Base-by-base conservation (phyloP, 2,797 vertebrate species). In the Brachymystax lenok region DNA sequence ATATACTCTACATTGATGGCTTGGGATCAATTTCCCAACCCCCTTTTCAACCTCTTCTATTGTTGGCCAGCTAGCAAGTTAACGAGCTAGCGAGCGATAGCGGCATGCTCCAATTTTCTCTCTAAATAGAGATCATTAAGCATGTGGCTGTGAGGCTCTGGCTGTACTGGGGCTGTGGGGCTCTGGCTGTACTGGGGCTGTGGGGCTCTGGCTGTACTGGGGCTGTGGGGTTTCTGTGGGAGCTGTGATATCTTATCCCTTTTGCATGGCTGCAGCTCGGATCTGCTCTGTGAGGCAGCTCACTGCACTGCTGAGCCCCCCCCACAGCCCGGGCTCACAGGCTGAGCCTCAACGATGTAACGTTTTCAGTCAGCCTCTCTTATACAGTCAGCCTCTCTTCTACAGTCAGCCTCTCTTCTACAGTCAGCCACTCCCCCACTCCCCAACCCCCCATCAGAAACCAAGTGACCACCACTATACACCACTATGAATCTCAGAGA, bases 191-290 rank as follows among this genome's bases (percentile, higher is more conserved):
- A 63, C 59, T 63, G 28, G 77, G 74, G 69, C 21, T 50, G 17
- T 2, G n/a, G 35, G 72, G 56, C n/a, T 6, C 56, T 40, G 12
- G 78, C 78, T 17, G 2, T 63, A 63, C 59, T 63, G 28, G 77
- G 74, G 69, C 21, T 50, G 17, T 2, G n/a, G 35, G 72, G 56
- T 33, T 21, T 51, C 19, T 74, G 33, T 46, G 61, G 67, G 56
- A 68, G 30, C 79, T 73, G 76, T 73, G 80, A 72, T 78, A 82
- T 76, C 74, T 82, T 78, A 74, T 77, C 74, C 68, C 73, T 79
- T 74, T 80, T 35, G 77, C 83, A 82, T 35, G 81, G 79, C 80
- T 78, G 79, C 78, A 80, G 86, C 86, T 75, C 80, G 3, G 40
- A 66, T 7, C 80, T 0, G 63, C 74, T 46, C 69, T 24, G 73